Base-by-base conservation (phyloP, 2,797 vertebrate genomes). In the Thaleichthys pacificus region DNA sequence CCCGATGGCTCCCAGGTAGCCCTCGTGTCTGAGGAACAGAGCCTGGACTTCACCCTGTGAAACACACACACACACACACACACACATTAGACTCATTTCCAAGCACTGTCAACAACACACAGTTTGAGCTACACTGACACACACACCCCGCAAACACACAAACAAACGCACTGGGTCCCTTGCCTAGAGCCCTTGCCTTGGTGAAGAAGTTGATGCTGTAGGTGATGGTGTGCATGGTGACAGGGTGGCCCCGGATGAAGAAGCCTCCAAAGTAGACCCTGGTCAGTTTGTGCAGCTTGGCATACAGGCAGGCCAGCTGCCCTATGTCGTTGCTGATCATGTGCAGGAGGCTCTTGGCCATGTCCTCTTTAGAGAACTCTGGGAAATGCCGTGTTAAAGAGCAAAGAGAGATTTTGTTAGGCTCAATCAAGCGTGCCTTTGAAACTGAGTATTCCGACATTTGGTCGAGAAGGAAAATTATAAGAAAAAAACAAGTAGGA, bases 321-420 rank as follows among this genome's bases (percentile, higher is more conserved):
- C 98, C 98, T 2, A 99, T 96, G 90, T 99, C 97, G 0, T 99
- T 99, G 90, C 98, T 99, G 92, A 99, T 99, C 98, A 99, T 99
- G 64, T 99, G 98, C 1, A 99, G 93, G 68, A 99, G 90, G 54
- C 97, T 99, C 89, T 99, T 99, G 69, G 97, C 96, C 96, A 99
- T 96, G 81, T 99, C 98, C 90, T 98, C 98, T 90, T 96, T 96
- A 80, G 96, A 97, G 84, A 98, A 99, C 56, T 97, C 98, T 99
- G 66, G 24, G 66, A 26, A 24, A 0, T 69, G 32, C 71, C 26
- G 65, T 65, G 42, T 72, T 42, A 21, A 57, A 49, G 9, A 32
- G n/a, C 19, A 58, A 22, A 68, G 17, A 30, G 15, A 68, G 38
- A 42, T 42, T 11, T 42, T 11, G 38, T 42, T 42, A 42, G 38